A percentile compares a stretch with the other conserved stretches of the same genome.
Conservation (phyloP, 2,888 invertebrate species). For the Eugnorisma glareosa region DNA sequence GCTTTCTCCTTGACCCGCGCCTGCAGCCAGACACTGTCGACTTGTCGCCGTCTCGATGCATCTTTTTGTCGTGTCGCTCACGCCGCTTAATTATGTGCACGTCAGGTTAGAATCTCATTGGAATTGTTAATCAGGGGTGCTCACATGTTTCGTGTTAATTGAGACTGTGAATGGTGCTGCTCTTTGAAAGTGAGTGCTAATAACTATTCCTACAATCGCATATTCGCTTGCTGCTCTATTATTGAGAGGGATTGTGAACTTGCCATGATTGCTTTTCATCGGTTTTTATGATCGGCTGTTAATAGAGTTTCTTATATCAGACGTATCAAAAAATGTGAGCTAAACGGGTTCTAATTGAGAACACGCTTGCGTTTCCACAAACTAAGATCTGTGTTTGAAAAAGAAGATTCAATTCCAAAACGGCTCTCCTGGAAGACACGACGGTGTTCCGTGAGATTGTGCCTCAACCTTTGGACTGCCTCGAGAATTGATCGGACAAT, state of each 20-base stretch:
- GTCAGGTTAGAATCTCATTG: slow-evolving; percentile 61
- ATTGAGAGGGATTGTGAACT: slow-evolving; percentile 17
- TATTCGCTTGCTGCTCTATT: slow-evolving; percentile 11
- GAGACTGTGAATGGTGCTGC: slow-evolving; percentile 45
- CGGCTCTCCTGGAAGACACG: neutral
- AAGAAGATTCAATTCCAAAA: slow-evolving; percentile 18
- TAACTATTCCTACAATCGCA: slow-evolving; percentile 25
- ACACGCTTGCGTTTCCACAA: neutral
- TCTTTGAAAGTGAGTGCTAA: slow-evolving; percentile 49
- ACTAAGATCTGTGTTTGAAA: neutral
- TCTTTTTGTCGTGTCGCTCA: slow-evolving; percentile 67
- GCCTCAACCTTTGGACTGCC: slow-evolving; percentile 35
- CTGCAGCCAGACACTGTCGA: slow-evolving; percentile 64
- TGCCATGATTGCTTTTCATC: slow-evolving; percentile 12
- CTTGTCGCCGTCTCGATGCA: slow-evolving; percentile 56
- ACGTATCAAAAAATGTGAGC: neutral
- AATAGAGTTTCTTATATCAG: slow-evolving; percentile 9
- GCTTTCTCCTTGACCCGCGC: slow-evolving; percentile 82
- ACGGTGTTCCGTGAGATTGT: slow-evolving; percentile 20
- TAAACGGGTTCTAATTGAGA: neutral
- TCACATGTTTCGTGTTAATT: slow-evolving; percentile 55
- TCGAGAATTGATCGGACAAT: slow-evolving; percentile 39
- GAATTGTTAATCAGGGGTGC: slow-evolving; percentile 58
- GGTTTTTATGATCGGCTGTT: slow-evolving; percentile 4
- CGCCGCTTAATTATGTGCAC: slow-evolving; percentile 62